These are phyloP conservation scores for Rhinophrynus dorsalis DNA, from an alignment of 2,797 vertebrate species.

Conservation along the genomic window DNA sequence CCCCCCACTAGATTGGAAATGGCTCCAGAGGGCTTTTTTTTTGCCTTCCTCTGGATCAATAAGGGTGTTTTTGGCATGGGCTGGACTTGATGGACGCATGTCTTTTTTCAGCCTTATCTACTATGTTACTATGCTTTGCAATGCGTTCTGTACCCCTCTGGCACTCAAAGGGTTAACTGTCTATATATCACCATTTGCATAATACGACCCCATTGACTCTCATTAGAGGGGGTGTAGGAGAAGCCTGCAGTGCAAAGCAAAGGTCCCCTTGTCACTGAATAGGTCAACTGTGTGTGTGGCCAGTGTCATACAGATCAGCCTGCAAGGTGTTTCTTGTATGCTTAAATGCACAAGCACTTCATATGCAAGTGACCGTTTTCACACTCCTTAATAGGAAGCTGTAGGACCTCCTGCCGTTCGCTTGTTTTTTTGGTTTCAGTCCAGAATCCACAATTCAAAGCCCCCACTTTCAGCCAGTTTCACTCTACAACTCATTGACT, in stretches of 20 bases:
- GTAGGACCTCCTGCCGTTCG: slow-evolving; percentile 26
- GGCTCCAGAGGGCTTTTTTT: too few species aligned
- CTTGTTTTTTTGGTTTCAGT: slow-evolving; percentile 36
- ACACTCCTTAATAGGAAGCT: slow-evolving; percentile 25
- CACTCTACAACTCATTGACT: slow-evolving; percentile 8
- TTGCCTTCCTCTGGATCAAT: too few species aligned
- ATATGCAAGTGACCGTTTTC: slow-evolving; percentile 30
- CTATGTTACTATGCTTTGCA: too few species aligned
- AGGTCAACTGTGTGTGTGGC: background rate
- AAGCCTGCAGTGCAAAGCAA: background rate
- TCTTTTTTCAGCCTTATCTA: too few species aligned
- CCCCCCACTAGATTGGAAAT: too few species aligned
- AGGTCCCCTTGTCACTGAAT: background rate
- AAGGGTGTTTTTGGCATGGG: too few species aligned
- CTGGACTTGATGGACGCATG: too few species aligned
- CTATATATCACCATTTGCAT: too few species aligned
- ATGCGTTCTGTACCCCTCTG: too few species aligned
- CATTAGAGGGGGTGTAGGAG: too few species aligned
- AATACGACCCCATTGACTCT: too few species aligned
- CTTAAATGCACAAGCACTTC: slow-evolving; percentile 5
- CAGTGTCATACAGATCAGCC: background rate
- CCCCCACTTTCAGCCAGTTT: slow-evolving; percentile 65
- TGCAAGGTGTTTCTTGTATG: slow-evolving; percentile 9
- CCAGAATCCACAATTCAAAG: slow-evolving; percentile 25
- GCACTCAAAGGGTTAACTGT: too few species aligned